These are phyloP conservation scores for Panthera tigris DNA, from an alignment of 2,113 vertebrate species.

Conservation along the genomic window DNA sequence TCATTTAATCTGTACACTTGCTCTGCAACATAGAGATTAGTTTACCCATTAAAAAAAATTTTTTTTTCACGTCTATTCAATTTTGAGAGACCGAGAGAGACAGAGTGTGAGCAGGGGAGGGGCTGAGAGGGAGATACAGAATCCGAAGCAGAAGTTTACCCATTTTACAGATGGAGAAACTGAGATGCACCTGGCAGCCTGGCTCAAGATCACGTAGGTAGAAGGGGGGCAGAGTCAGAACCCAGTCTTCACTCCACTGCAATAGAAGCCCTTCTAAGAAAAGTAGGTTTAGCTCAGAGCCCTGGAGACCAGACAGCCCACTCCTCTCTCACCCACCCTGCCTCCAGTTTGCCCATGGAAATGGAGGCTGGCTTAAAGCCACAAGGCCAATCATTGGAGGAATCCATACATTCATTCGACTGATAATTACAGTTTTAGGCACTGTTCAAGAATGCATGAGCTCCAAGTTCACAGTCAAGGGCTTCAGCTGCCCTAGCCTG, in stretches of 20 bases:
- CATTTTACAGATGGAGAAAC: not conserved
- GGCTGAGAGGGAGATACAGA: too few relatives aligned
- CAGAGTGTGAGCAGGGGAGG: too few relatives aligned
- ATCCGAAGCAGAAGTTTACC: not conserved
- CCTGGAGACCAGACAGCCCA: not conserved
- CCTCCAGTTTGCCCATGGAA: not conserved
- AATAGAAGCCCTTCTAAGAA: not conserved
- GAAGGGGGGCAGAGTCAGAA: not conserved
- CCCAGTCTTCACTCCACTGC: not conserved
- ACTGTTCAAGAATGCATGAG: not conserved
- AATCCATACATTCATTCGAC: not conserved
- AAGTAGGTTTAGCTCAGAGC: not conserved
- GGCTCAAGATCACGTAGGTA: not conserved
- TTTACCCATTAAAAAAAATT: not conserved
- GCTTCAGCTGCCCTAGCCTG: not conserved
- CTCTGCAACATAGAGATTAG: not conserved
- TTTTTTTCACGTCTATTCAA: too few relatives aligned
- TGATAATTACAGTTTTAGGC: not conserved
- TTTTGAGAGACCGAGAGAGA: too few relatives aligned
- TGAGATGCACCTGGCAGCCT: not conserved
- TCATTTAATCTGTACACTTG: not conserved
- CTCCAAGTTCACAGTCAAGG: not conserved
- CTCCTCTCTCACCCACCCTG: not conserved
- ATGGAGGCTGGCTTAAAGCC: not conserved
- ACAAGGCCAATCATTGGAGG: fast-evolving